A percentile compares a stretch with the other conserved stretches of the same genome.
Conservation (phyloP, 2,888 invertebrate species). For the Mallateleia sp. region DNA sequence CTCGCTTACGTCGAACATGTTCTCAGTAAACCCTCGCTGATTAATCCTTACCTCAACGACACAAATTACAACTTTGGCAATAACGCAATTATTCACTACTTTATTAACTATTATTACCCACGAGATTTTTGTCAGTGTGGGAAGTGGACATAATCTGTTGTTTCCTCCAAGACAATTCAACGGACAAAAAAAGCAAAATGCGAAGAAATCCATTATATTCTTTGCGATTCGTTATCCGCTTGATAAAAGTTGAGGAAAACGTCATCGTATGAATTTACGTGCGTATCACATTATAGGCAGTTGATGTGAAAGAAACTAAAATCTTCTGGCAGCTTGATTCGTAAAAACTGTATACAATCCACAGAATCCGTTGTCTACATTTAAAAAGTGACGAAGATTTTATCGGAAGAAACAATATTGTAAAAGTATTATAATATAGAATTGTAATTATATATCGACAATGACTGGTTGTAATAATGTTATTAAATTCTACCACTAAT, state of each 20-base stretch:
- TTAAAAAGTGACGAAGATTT: too few relatives aligned
- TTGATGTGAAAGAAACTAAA: neutral
- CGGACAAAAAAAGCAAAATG: constrained; percentile 15
- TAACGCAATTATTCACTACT: constrained; percentile 50
- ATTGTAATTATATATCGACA: too few relatives aligned
- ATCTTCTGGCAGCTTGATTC: neutral
- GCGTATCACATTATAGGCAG: constrained; percentile 40
- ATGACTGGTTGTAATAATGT: too few relatives aligned
- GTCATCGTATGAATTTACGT: neutral
- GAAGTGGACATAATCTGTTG: constrained; percentile 52
- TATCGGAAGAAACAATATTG: too few relatives aligned
- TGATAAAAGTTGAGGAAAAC: neutral
- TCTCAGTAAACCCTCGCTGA: constrained; percentile 28
- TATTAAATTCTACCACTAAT: too few relatives aligned
- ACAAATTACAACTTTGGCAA: constrained; percentile 31
- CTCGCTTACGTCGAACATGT: constrained; percentile 26
- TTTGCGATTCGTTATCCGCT: neutral
- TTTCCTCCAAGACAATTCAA: constrained; percentile 43
- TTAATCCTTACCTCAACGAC: constrained; percentile 39
- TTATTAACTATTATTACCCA: constrained; percentile 51
- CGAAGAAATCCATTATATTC: constrained; percentile 27
- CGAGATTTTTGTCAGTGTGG: constrained; percentile 69
- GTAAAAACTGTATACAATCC: neutral
- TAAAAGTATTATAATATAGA: too few relatives aligned
- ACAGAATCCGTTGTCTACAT: neutral